phyloP scores from a whole-genome alignment of 2,888 invertebrate genomes.

The Pristionchus arcanus region DNA sequence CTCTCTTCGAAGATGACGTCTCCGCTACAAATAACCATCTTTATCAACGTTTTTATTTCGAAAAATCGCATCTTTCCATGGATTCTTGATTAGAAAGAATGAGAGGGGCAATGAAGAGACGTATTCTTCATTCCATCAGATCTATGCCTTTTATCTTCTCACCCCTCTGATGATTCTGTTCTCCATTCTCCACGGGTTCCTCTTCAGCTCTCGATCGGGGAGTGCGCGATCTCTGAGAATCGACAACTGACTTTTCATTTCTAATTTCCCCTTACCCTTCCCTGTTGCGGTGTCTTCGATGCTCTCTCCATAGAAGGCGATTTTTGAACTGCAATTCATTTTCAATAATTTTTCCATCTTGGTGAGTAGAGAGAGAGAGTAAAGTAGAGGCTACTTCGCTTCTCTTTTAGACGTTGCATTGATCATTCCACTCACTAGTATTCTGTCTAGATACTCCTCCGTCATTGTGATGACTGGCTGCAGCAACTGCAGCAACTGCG shows the following conservation, averaged over 20 bases:
- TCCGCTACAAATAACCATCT: neutral
- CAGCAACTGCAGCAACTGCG: slow-evolving; percentile 29
- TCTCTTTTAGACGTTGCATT: neutral
- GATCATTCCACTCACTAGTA: neutral
- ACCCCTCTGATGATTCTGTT: neutral
- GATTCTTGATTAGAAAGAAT: neutral
- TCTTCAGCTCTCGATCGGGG: slow-evolving; percentile 45
- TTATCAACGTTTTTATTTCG: no score
- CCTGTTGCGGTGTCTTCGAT: slow-evolving; percentile 44
- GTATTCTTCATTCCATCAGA: neutral
- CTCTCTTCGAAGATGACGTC: neutral
- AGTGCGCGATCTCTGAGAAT: slow-evolving; percentile 42
- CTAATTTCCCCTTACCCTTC: neutral
- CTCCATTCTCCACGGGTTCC: slow-evolving; percentile 18
- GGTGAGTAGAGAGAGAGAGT: no score
- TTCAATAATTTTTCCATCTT: no score
- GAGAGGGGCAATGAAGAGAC: no score
- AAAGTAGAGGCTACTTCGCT: no score
- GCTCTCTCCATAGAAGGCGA: slow-evolving; percentile 20
- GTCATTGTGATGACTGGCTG: neutral
- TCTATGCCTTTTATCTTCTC: neutral
- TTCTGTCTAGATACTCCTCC: slow-evolving; percentile 13
- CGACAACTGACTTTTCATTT: neutral
- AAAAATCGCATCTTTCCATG: neutral
- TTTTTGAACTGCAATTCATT: slow-evolving; percentile 25